Percentiles rank a stretch among this genome's conserved stretches.
Conservation (phyloP, 37 sponge, comb jelly and placozoan genomes). For the Cliona cf. orientalis region DNA sequence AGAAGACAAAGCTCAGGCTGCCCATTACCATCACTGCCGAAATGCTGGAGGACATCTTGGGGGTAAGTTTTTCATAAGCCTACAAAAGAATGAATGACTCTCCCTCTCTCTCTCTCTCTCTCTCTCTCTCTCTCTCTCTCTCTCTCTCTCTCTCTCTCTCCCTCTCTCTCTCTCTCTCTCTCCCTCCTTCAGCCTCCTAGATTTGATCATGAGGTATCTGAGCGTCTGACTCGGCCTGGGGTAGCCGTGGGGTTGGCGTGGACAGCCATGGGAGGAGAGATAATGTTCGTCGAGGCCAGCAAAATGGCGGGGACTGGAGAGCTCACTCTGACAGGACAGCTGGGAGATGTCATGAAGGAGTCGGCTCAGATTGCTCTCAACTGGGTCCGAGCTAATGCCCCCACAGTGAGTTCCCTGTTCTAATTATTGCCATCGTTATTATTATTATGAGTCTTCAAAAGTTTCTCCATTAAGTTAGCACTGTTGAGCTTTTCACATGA, state of each 20-base stretch:
- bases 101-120: background rate
- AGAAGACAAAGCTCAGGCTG: background rate
- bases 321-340: slow-evolving; percentile 83
- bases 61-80: slow-evolving; percentile 34
- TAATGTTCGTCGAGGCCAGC: slow-evolving; percentile 88
- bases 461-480: too few species aligned
- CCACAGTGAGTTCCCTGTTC: too few species aligned
- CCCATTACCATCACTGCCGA: slow-evolving; percentile 45
- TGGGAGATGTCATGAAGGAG: slow-evolving; percentile 80
- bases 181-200: slow-evolving; percentile 66
- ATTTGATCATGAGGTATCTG: slow-evolving; percentile 75
- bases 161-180: too few species aligned
- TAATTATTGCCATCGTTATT: too few species aligned
- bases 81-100: too few species aligned
- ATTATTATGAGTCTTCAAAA: too few species aligned
- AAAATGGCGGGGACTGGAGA: slow-evolving; percentile 88
- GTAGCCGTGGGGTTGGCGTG: slow-evolving; percentile 91
- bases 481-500: too few species aligned
- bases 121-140: background rate
- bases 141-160: too few species aligned
- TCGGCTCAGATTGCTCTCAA: slow-evolving; percentile 89
- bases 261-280: slow-evolving; percentile 90
- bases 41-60: slow-evolving; percentile 59
- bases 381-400: slow-evolving; percentile 83
- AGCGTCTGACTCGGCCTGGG: slow-evolving; percentile 71